Percentiles rank a stretch among this genome's conserved stretches.
phyloP scores from a whole-genome alignment of 2,113 vertebrate genomes.

The Nycticryphes semicollaris region DNA sequence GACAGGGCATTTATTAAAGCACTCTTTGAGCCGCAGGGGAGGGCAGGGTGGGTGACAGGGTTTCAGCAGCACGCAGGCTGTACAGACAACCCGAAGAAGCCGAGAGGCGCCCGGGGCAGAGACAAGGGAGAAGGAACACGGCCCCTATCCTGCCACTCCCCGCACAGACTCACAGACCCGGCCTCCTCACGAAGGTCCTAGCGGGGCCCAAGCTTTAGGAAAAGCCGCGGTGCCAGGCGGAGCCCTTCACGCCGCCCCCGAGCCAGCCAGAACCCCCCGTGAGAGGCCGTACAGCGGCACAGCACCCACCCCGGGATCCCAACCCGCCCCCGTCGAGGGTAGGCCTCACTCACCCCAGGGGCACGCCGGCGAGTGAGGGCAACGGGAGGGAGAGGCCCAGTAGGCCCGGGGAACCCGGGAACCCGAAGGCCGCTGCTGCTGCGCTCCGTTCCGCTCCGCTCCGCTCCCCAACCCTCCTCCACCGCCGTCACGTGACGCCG shows the following conservation, averaged over 20 bases:
- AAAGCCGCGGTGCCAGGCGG: not conserved
- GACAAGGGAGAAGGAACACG: fast-evolving
- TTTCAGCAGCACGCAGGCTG: fast-evolving
- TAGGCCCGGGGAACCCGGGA: not conserved
- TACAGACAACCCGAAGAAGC: too few species aligned
- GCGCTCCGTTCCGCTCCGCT: not conserved
- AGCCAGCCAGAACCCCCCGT: not conserved
- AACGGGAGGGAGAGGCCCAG: not conserved
- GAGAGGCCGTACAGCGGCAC: not conserved
- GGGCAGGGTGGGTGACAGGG: fast-evolving
- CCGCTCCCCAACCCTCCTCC: not conserved
- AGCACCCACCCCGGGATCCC: too few species aligned
- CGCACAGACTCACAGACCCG: not conserved
- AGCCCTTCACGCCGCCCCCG: not conserved
- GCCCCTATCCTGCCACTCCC: not conserved
- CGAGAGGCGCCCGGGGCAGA: fast-evolving
- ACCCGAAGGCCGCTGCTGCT: not conserved
- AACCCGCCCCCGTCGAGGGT: not conserved
- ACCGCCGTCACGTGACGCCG: not conserved
- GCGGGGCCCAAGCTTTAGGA: not conserved
- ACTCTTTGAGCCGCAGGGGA: too few species aligned
- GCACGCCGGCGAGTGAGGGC: not conserved
- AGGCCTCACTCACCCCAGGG: not conserved
- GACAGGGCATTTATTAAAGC: too few species aligned
- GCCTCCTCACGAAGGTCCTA: not conserved